Evolutionary conservation across 2,113 vertebrate species (phyloP), one percentile per base, ranked within the genome.

Genomic region (Cygnus buccinator): DNA sequence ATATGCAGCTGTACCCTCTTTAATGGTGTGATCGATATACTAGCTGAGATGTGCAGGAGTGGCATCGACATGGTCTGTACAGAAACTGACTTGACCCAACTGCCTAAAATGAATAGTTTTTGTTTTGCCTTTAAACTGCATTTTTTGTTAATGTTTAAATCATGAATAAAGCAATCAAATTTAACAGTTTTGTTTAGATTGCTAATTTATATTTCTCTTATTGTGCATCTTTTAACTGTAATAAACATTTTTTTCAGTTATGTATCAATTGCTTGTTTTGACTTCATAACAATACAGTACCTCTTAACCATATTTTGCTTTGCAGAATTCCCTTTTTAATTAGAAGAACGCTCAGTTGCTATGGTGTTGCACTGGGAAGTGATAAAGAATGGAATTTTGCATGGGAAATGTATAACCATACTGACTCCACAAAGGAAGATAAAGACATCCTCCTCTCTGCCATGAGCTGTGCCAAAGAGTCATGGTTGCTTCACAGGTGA

Each of bases 301-400:
- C 29, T 80, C 76, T 59, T 63, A 74, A 93, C 31, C 2, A 0
- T 84, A 15, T 97, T 96, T 67, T 97, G 18, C 83, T 71, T 97
- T 98, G 48, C 97, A 98, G 98, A 94, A 97, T 98, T 95, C 98
- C 97, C 66, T 37, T 81, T 83, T 92, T 90, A 8, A 92, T 98
- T 93, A 97, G 89, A 96, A 88, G n/a, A 70, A 68, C 89, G 1
- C 61, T 98, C 82, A 97, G 94, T 77, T 98, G 98, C 90, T 98
- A 98, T 85, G 98, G 94, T 70, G 26, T 98, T 94, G 98, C 97
- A 83, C 7, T 74, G 73, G 98, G 98, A 95, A 97, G 84, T 72
- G 97, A 98, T 23, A 95, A 97, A 95, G 98, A 98, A 92, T 98
- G 98, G 98, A 96, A 98, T 52, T 98, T 98, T 95, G 95, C 97